Base-by-base conservation (phyloP, 2,888 invertebrate species). In the Chymomyza fuscimana region DNA sequence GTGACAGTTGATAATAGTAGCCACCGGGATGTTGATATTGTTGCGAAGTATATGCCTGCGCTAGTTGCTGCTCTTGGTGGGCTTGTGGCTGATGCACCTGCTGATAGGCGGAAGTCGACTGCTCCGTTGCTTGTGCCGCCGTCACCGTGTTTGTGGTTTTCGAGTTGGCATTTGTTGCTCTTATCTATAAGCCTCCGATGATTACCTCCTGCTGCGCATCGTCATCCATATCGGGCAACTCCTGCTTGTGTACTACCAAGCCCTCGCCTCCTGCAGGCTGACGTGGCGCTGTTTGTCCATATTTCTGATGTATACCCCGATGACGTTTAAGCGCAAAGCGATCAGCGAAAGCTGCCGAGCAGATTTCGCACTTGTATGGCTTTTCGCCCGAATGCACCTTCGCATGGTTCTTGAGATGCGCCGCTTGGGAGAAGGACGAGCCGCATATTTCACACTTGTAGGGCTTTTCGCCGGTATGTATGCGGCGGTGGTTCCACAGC, bases 401-500 rank as follows among this genome's bases (percentile, higher is more conserved):
- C 64, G 96, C 96, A 89, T 97, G 97, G 91, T 97, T 97, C 91
- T 97, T 97, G 72, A 97, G 93, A 92, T 97, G 97, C 36, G 97
- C 97, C 32, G 97, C 97, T 92, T 97, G 97, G 90, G 96, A 97
- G 91, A 97, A 97, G 69, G 96, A 96, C 29, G 96, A 96, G n/a
- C 96, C 96, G 90, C 97, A 97, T 67, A 95, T 96, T 79, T 96
- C 96, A 91, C 97, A 97, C 90, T 96, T 95, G 85, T 91, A 92
- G 66, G 91, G 91, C 72, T 92, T 92, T 70, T 92, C 92, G 2
- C 97, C 97, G 0, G 97, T 97, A 89, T 97, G 97, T 80, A 97
- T 97, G 77, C 97, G 94, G 32, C 97, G 93, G 90, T 97, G 97
- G 92, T 97, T 97, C 97, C 97, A 97, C 70, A 97, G 92, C 0